Percentiles rank a stretch among this genome's conserved stretches.
Evolutionary conservation across 2,888 invertebrate genomes (phyloP).

Genomic region (Junonia oenone): DNA sequence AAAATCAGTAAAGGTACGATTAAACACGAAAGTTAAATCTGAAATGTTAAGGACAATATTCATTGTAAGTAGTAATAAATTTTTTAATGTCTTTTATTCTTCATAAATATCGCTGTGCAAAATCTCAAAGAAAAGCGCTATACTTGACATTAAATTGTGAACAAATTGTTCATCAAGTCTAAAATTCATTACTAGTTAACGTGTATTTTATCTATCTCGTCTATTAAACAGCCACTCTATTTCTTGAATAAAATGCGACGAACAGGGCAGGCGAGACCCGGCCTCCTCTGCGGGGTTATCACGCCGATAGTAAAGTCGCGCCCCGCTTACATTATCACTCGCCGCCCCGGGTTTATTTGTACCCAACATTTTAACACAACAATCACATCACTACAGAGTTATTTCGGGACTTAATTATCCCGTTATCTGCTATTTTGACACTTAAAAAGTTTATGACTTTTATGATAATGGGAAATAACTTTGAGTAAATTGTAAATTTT

Average conservation of each 20-base stretch:
- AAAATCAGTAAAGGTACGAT: too few species aligned
- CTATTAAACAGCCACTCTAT: background rate
- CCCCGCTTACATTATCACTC: conserved; percentile 22
- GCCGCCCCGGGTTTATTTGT: conserved; percentile 6
- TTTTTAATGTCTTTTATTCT: too few species aligned
- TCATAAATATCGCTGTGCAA: too few species aligned
- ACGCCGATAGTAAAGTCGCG: conserved; percentile 26
- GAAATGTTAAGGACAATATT: too few species aligned
- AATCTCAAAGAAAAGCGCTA: too few species aligned
- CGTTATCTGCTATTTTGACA: background rate
- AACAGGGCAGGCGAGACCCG: conserved; percentile 35
- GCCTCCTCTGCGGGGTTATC: conserved; percentile 48
- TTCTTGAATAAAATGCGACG: background rate
- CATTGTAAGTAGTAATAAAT: too few species aligned
- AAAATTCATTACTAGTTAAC: background rate
- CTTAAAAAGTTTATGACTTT: background rate
- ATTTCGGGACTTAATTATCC: conserved; percentile 4
- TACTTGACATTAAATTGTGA: too few species aligned
- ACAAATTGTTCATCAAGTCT: background rate
- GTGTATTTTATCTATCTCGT: background rate
- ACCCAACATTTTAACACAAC: conserved; percentile 1
- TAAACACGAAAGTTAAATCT: too few species aligned
- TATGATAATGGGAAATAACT: background rate
- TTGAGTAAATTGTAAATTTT: background rate
- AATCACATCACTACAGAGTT: background rate